A percentile compares a stretch with the other conserved stretches of the same genome.
phyloP scores from a whole-genome alignment of 2,113 vertebrate genomes.

The Camelus dromedarius region DNA sequence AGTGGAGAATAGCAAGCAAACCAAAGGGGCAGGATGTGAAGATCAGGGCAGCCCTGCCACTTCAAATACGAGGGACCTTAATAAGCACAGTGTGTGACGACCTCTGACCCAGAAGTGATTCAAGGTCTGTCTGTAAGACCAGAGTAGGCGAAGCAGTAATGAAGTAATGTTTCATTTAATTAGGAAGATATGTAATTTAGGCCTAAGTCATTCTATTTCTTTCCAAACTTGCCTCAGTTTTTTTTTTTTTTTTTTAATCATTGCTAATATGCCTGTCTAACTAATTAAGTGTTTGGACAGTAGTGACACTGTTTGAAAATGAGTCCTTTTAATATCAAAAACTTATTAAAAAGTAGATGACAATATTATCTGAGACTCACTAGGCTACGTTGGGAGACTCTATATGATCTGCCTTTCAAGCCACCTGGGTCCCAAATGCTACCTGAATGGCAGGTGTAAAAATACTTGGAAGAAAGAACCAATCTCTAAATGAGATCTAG shows the following conservation, averaged over 20 bases:
- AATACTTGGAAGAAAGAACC: neutral
- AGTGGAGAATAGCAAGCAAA: neutral
- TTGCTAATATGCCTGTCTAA: conserved; percentile 7
- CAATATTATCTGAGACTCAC: conserved; percentile 5
- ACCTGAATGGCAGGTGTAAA: neutral
- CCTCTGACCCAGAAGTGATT: neutral
- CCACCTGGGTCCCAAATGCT: neutral
- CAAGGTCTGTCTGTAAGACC: conserved; percentile 8
- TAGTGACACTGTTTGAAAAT: neutral
- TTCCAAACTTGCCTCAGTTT: conserved; percentile 6
- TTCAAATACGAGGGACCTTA: neutral
- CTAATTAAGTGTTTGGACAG: conserved; percentile 26
- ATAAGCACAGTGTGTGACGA: neutral
- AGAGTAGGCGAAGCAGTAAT: neutral
- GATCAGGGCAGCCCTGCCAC: neutral
- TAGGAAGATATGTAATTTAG: conserved; percentile 25
- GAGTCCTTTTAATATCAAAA: conserved; percentile 56
- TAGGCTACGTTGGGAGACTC: neutral
- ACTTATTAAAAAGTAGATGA: neutral
- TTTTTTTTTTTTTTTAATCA: neutral
- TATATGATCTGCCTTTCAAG: neutral
- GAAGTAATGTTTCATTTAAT: conserved; percentile 47
- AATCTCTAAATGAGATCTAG: neutral
- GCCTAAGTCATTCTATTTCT: neutral
- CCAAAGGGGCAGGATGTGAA: neutral